A percentile compares a stretch with the other conserved stretches of the same genome.
phyloP scores from a whole-genome alignment of 2,113 vertebrate species.

The Panurus biarmicus region DNA sequence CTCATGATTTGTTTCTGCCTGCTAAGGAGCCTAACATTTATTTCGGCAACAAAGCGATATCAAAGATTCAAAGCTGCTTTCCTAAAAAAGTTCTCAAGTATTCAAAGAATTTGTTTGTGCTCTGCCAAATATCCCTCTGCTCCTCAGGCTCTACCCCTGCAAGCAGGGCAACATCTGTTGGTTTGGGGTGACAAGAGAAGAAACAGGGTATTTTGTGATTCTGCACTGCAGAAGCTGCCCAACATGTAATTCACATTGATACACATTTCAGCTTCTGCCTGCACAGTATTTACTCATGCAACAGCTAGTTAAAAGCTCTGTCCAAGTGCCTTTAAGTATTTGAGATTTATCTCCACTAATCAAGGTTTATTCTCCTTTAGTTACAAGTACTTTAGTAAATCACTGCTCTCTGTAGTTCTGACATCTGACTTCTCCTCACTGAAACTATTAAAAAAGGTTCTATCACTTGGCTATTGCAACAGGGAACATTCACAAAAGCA shows the following conservation, averaged over 20 bases:
- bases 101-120: constrained; percentile 1
- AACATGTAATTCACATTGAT: not conserved
- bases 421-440: not conserved
- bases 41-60: not conserved
- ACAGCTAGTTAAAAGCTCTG: not conserved
- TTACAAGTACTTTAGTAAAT: not conserved
- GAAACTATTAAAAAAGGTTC: not conserved
- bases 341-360: not conserved
- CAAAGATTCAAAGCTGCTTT: not conserved
- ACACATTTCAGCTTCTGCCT: not conserved
- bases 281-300: not conserved
- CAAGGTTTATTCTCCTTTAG: not conserved
- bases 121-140: not conserved
- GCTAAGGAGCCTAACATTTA: not conserved
- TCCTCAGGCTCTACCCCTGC: not conserved
- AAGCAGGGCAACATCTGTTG: not conserved
- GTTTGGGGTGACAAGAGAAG: not conserved
- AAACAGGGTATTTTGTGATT: not conserved
- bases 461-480: not conserved
- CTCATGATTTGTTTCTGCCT: not conserved
- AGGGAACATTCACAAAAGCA: not conserved
- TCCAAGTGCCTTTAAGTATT: not conserved
- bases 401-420: not conserved
- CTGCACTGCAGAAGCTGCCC: not conserved
- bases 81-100: not conserved